These are phyloP conservation scores for Stenodera caucasica DNA, from an alignment of 2,888 invertebrate genomes.

Conservation along the genomic window DNA sequence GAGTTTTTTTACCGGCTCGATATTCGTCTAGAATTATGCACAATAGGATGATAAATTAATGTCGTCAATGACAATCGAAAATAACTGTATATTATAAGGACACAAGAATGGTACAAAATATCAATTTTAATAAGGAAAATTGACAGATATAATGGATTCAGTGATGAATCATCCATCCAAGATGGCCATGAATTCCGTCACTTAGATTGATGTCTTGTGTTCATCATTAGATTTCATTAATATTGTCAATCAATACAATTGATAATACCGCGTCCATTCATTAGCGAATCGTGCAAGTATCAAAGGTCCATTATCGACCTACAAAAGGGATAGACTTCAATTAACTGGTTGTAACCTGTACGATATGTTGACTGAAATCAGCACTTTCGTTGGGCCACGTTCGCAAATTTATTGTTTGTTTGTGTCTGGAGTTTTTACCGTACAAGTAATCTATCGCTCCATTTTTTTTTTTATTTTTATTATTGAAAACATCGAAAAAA, in stretches of 20 bases:
- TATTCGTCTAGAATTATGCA: constrained; percentile 8
- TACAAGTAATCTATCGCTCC: too few relatives aligned
- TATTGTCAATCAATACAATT: constrained; percentile 36
- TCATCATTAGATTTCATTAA: constrained; percentile 37
- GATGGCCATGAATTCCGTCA: constrained; percentile 23
- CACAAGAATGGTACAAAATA: constrained; percentile 20
- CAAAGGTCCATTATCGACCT: constrained; percentile 1
- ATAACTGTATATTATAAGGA: background rate
- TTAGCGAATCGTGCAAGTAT: background rate
- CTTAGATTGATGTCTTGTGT: constrained; percentile 37
- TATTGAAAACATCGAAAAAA: background rate
- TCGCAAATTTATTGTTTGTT: background rate
- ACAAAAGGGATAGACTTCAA: constrained; percentile 2
- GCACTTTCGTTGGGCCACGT: background rate
- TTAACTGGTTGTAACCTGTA: constrained; percentile 1
- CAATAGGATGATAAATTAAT: constrained; percentile 9
- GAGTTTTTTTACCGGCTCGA: background rate
- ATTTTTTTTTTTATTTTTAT: background rate
- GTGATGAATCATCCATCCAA: constrained; percentile 37
- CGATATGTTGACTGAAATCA: background rate
- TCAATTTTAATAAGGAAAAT: constrained; percentile 35
- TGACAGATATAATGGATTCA: constrained; percentile 39
- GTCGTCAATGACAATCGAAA: constrained; percentile 6
- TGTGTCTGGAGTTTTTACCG: background rate
- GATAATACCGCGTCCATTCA: constrained; percentile 23